Evolutionary conservation across 2,113 vertebrate genomes (phyloP).

Genomic region (Seriola dumerili): DNA sequence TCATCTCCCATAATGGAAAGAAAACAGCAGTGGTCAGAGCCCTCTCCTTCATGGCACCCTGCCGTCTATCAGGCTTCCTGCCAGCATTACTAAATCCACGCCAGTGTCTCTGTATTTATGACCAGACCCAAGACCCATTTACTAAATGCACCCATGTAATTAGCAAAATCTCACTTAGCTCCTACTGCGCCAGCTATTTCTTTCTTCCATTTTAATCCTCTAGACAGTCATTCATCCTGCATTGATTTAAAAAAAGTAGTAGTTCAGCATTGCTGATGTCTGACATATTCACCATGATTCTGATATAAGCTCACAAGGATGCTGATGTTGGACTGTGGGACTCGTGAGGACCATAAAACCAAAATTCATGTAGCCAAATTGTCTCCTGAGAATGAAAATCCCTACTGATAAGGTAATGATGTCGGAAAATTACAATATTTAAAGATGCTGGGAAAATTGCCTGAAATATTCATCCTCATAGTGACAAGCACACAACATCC

Average conservation of each 20-base stretch:
- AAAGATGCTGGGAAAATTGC: neutral
- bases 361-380: neutral
- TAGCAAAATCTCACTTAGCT: conserved; percentile 61
- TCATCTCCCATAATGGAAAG: conserved; percentile 43
- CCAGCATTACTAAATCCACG: conserved; percentile 54
- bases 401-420: neutral
- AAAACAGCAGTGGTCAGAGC: conserved; percentile 43
- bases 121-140: conserved; percentile 57
- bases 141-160: conserved; percentile 69
- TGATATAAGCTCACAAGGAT: neutral
- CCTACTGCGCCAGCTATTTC: conserved; percentile 18
- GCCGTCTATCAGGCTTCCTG: conserved; percentile 35
- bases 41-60: conserved; percentile 33
- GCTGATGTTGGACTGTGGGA: neutral
- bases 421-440: neutral
- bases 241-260: conserved; percentile 17
- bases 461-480: neutral
- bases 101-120: conserved; percentile 57
- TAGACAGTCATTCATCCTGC: conserved; percentile 30
- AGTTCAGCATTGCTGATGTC: neutral
- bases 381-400: conserved; percentile 4
- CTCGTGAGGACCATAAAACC: neutral
- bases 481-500: neutral
- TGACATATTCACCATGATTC: neutral
- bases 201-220: conserved; percentile 38